Evolutionary conservation across 2,888 invertebrate genomes (phyloP).

Genomic region (Drosophila kambysellisi): DNA sequence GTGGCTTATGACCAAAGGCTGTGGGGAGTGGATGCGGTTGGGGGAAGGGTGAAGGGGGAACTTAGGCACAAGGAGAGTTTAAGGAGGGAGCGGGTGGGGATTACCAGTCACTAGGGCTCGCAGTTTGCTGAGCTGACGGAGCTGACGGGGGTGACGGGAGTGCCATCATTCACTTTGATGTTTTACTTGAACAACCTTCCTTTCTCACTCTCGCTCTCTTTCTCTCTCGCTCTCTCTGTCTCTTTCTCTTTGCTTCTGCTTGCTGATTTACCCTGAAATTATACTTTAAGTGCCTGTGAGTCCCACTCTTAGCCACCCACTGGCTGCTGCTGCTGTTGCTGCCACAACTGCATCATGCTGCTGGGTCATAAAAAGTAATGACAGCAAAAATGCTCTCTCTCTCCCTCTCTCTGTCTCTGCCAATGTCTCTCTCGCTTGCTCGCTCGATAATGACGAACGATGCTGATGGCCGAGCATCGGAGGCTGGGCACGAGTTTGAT

Average conservation of each 20-base stretch:
- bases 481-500: slow-evolving; percentile 3
- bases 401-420: neutral
- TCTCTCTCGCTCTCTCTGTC: no score
- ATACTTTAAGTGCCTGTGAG: slow-evolving; percentile 70
- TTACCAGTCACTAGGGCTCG: slow-evolving; percentile 42
- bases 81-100: slow-evolving; percentile 2
- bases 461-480: slow-evolving; percentile 19
- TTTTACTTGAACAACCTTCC: slow-evolving; percentile 56
- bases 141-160: neutral
- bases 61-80: neutral
- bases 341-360: slow-evolving; percentile 75
- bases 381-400: slow-evolving; percentile 61
- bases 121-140: slow-evolving; percentile 17
- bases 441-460: slow-evolving; percentile 75
- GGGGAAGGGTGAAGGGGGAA: neutral
- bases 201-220: neutral
- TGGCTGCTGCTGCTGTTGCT: slow-evolving; percentile 2
- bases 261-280: slow-evolving; percentile 68
- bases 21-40: neutral
- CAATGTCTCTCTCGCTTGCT: slow-evolving; percentile 1
- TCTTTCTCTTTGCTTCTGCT: slow-evolving; percentile 25
- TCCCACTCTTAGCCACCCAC: slow-evolving; percentile 17
- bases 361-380: slow-evolving; percentile 78
- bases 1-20: slow-evolving; percentile 32
- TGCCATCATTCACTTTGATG: slow-evolving; percentile 71